Conservation (phyloP, 1,140 invertebrate genomes). For the Drosophila trapezifrons region DNA sequence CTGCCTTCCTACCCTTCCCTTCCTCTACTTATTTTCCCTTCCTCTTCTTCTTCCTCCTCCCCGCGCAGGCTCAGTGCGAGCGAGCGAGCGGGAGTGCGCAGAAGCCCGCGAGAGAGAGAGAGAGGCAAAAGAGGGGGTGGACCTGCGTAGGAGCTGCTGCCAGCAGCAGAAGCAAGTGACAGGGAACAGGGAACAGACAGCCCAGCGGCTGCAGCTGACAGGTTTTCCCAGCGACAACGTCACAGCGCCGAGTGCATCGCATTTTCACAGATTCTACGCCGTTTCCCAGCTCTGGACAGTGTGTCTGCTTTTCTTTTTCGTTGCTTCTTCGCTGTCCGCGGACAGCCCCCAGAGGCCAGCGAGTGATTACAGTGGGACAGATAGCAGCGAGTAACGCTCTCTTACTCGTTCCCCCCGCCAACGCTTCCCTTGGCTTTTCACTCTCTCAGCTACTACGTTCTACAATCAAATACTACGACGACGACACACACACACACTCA, state of each 20-base stretch:
- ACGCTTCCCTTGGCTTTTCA: neutral
- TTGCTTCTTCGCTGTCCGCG: neutral
- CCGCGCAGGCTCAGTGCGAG: constrained; percentile 8
- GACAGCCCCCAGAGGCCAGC: neutral
- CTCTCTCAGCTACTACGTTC: constrained; percentile 69
- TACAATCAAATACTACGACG: constrained; percentile 77
- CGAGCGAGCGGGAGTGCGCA: constrained; percentile 12
- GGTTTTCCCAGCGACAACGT: constrained; percentile 18
- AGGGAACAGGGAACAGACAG: constrained; percentile 3
- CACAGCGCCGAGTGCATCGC: constrained; percentile 6
- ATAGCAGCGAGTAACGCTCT: constrained; percentile 23
- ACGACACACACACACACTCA: constrained; percentile 36
- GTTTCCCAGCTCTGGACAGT: too few species aligned
- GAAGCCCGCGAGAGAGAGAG: constrained; percentile 3
- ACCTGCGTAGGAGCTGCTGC: constrained; percentile 27
- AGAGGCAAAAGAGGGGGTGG: constrained; percentile 1
- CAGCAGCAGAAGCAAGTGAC: constrained; percentile 15
- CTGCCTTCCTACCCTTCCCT: too few species aligned
- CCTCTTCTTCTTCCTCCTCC: constrained; percentile 17
- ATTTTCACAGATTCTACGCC: neutral
- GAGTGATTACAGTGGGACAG: constrained; percentile 13
- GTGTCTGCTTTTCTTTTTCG: neutral
- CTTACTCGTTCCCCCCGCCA: neutral
- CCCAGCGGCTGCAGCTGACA: constrained; percentile 41
- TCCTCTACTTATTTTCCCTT: constrained; percentile 30